Base-by-base conservation (phyloP, 30 jellyfish, hydroid and myxozoan genomes). In the Aurelia coerulea region DNA sequence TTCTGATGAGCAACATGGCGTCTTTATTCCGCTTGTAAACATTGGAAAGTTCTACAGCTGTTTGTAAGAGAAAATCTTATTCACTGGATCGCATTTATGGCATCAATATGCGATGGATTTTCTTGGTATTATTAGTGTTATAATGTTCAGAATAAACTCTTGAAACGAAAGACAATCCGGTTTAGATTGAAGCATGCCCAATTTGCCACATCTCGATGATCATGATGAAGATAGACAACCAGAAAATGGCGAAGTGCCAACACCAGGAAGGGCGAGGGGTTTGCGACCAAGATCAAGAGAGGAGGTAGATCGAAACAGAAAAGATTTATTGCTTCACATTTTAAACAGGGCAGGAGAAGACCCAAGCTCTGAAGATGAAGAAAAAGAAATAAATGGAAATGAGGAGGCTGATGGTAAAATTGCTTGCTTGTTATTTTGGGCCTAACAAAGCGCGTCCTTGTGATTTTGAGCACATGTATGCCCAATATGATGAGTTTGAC, bases 11-110 rank as follows among this genome's bases (percentile, higher is more conserved):
- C 58, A 81, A 81, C 29, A 83, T 83, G 92, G 92, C 92, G 92
- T 83, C 92, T 62, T 56, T 54, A 2, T 46, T 46, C 76, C 82
- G 92, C 81, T 83, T 83, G 92, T 83, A 83, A 83, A 83, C 92
- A 83, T 46, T 46, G 56, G 15, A 46, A 46, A 46, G 10, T 16
- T 60, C 75, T 76, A 37, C 73, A 76, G 87, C 81, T 71, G 81
- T 33, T 71, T 16, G 14, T 12, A 14, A 35, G 11, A 59, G 18
- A 2, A 12, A 19, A n/a, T 4, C 42, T 49, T 68, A 15, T n/a
- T 37, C 60, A 68, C 42, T 68, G 35, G 7, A 13, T 46, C 56
- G 56, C 56, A 46, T 46, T 46, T 46, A 46, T 9, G 56, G 56
- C 56, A 46, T 46, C 56, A 46, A 46, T 1, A 4, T 46, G 56